Percentiles rank a stretch among this genome's conserved stretches.
Evolutionary conservation across 2,113 vertebrate species (phyloP).

Genomic region (Prietella phreatophila): DNA sequence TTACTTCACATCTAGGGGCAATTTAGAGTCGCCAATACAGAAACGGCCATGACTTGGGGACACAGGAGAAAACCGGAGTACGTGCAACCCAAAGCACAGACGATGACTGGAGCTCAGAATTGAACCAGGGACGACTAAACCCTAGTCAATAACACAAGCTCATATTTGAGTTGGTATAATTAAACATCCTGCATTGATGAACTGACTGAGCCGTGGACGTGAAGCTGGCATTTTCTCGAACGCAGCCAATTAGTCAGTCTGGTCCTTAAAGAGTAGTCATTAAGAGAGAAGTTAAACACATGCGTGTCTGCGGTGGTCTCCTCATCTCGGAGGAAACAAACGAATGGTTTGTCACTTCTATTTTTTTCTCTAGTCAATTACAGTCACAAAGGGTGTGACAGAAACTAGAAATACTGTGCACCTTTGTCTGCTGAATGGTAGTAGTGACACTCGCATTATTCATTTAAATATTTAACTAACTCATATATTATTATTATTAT

Average conservation of each 20-base stretch:
- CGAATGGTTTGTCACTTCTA: neutral
- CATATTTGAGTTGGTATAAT: constrained; percentile 47
- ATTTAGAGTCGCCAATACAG: neutral
- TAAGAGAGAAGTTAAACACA: constrained; percentile 34
- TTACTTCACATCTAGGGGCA: neutral
- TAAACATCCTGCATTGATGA: constrained; percentile 45
- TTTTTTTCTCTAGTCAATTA: neutral
- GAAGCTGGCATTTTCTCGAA: constrained; percentile 65
- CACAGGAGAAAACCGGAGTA: neutral
- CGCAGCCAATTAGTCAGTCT: constrained; percentile 66
- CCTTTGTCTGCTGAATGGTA: neutral
- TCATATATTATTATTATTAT: neutral
- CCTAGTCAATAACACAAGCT: neutral
- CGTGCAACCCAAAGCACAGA: neutral
- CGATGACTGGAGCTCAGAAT: neutral
- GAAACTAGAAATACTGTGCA: neutral
- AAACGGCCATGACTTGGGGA: neutral
- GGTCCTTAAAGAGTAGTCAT: constrained; percentile 45
- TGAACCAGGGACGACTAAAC: neutral
- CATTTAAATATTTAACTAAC: neutral
- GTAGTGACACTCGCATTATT: neutral
- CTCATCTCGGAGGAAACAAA: constrained; percentile 1
- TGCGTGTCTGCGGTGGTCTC: neutral
- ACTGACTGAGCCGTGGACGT: constrained; percentile 38
- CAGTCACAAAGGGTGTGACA: neutral